phyloP scores from a whole-genome alignment of 30 jellyfish, hydroid and myxozoan species.

The Pelagia noctiluca region DNA sequence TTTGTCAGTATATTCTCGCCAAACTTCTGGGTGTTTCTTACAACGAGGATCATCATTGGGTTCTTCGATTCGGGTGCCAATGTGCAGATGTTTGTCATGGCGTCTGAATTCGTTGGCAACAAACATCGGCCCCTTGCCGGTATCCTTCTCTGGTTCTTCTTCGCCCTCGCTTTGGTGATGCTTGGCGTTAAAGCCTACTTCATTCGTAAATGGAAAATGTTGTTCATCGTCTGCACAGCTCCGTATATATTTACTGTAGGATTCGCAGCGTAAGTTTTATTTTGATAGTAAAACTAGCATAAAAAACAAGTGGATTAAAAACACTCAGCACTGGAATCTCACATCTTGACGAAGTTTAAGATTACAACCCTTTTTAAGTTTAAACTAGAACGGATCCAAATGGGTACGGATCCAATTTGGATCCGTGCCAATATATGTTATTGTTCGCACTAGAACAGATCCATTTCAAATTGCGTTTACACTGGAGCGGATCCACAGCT shows the following conservation, averaged over 20 bases:
- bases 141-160: slow-evolving; percentile 74
- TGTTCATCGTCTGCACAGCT: slow-evolving; percentile 74
- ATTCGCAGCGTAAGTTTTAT: slow-evolving; percentile 71
- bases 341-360: too few species aligned
- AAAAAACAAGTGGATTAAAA: too few species aligned
- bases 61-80: slow-evolving; percentile 80
- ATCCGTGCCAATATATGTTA: too few species aligned
- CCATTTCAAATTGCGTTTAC: too few species aligned
- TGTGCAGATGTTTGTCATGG: slow-evolving; percentile 74
- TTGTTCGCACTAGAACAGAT: too few species aligned
- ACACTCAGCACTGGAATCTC: too few species aligned
- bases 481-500: too few species aligned
- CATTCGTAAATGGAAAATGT: slow-evolving; percentile 77
- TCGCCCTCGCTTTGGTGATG: slow-evolving; percentile 74
- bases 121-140: slow-evolving; percentile 86
- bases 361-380: too few species aligned
- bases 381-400: too few species aligned
- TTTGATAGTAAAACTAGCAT: too few species aligned
- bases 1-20: slow-evolving; percentile 76
- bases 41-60: slow-evolving; percentile 70
- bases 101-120: slow-evolving; percentile 88
- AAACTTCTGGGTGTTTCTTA: slow-evolving; percentile 51
- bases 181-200: slow-evolving; percentile 88
- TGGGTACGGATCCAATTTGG: too few species aligned
- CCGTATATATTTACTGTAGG: slow-evolving; percentile 78